These are phyloP conservation scores for Pygoscelis adeliae DNA, from an alignment of 2,113 vertebrate species.

Conservation along the genomic window DNA sequence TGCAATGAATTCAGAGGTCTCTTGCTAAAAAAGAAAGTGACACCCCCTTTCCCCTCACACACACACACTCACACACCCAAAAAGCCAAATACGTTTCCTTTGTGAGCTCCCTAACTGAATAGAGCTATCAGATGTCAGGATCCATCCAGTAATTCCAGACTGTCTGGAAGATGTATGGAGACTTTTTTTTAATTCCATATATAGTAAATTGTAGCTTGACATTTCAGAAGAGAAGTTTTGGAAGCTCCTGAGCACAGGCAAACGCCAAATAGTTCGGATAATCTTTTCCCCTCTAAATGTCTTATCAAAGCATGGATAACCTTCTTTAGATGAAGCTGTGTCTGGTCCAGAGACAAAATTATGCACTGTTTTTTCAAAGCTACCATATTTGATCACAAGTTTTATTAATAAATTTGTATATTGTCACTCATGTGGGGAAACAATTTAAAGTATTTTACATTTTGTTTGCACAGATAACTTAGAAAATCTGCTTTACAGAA, in stretches of 20 bases:
- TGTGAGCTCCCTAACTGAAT: background rate
- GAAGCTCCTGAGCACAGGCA: background rate
- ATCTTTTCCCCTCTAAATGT: background rate
- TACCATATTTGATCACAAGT: background rate
- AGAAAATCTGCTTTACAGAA: background rate
- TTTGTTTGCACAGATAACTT: background rate
- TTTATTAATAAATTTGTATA: background rate
- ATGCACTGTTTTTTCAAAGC: background rate
- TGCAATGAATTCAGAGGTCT: background rate
- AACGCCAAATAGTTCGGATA: background rate
- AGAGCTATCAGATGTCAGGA: background rate
- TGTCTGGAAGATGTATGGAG: background rate
- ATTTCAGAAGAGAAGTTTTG: background rate
- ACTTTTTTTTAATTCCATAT: background rate
- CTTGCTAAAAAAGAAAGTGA: background rate
- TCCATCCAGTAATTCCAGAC: background rate
- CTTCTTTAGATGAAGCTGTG: background rate
- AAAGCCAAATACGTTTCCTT: background rate
- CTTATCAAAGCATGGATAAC: background rate
- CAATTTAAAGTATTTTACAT: background rate
- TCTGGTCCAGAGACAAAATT: background rate
- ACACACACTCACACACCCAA: background rate
- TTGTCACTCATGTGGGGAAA: background rate
- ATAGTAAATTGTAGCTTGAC: background rate
- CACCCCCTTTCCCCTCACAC: background rate